Evolutionary conservation across 2,888 invertebrate genomes (phyloP), one percentile per base, ranked within the genome.

Genomic region (Epicampocera succincta): DNA sequence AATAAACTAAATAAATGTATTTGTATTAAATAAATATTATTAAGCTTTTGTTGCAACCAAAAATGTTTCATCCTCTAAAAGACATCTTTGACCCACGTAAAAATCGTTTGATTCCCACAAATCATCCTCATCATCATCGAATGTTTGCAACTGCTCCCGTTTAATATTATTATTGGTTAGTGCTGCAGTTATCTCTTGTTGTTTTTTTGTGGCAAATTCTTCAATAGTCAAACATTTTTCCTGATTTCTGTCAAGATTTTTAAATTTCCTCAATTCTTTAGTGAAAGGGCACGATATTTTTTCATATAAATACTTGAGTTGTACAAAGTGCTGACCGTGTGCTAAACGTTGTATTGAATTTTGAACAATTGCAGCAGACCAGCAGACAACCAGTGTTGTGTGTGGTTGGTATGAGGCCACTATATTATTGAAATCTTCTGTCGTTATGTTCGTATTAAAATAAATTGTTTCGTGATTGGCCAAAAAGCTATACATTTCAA

Each of bases 361-460:
- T 61, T 88, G 87, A 12, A 85, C 84, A 8, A 91, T 85, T 0
- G 87, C 69, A 2, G 91, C 89, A 66, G 86, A 87, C 91, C 91
- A 91, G 54, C 85, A 89, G 1, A 91, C 71, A 1, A 86, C 86
- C 0, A 90, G 69, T 2, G 91, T 91, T 74, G 89, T 89, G 58
- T 91, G 91, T 5, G 88, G 87, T 76, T 90, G 88, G 72, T 87
- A 85, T 12, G 83, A 87, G 3, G 88, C 86, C 6, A 91, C 83
- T 73, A 88, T 87, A 61, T 87, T 87, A 84, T 91, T 91, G 38
- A 91, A 91, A 75, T 91, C 91, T 80, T 91, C 91, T 6, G 87
- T 88, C 38, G 87, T 89, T 19, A 89, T 88, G 71, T 85, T 88
- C 0, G 87, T 85, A 72, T 88, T 88, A 6, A 91, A 88, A 81